Percentiles rank a stretch among this genome's conserved stretches.
Evolutionary conservation across 2,113 vertebrate species (phyloP).

Genomic region (Lathamus discolor): DNA sequence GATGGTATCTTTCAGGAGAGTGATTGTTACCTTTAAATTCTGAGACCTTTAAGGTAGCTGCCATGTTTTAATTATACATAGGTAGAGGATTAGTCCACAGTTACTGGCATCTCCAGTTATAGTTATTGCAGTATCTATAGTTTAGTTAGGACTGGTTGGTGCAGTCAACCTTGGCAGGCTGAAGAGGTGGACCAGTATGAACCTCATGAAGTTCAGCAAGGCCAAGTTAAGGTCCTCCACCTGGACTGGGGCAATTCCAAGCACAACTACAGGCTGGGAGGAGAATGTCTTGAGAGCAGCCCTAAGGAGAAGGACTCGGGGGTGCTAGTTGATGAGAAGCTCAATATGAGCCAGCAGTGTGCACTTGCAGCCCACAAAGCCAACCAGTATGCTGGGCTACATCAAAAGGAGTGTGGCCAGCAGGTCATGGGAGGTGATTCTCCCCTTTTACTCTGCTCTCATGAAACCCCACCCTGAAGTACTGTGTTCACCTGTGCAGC

Average conservation of each 20-base stretch:
- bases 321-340: background rate
- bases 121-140: background rate
- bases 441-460: background rate
- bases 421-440: background rate
- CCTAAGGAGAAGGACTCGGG: background rate
- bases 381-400: background rate
- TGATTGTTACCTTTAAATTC: background rate
- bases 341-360: background rate
- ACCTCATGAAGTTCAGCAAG: background rate
- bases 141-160: background rate
- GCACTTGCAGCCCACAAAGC: background rate
- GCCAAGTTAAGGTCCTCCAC: background rate
- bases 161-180: background rate
- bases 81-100: background rate
- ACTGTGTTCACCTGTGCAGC: background rate
- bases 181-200: background rate
- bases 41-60: background rate
- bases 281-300: background rate
- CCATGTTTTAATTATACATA: background rate
- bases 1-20: background rate
- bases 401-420: background rate
- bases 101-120: background rate
- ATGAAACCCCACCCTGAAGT: background rate
- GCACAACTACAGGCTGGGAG: background rate
- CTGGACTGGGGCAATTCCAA: background rate